phyloP scores from a whole-genome alignment of 2,888 invertebrate species.

The Metalampra italica region DNA sequence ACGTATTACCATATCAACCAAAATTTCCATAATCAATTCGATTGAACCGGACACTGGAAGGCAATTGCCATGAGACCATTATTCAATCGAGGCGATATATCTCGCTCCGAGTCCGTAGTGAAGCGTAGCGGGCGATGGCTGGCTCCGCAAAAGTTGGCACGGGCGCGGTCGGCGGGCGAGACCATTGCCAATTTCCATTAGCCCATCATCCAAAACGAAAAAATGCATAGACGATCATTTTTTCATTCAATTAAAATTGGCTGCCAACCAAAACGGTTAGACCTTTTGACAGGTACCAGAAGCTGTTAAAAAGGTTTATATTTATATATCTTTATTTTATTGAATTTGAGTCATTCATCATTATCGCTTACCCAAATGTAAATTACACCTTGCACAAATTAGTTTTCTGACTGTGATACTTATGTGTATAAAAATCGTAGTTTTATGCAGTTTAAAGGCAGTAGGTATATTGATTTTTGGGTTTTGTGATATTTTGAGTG shows the following conservation, averaged over 20 bases:
- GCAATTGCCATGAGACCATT: conserved; percentile 70
- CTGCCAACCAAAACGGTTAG: conserved; percentile 59
- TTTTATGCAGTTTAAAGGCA: too few relatives aligned
- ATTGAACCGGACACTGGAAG: conserved; percentile 44
- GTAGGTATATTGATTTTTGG: too few relatives aligned
- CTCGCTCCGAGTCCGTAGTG: conserved; percentile 60
- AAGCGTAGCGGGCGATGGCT: conserved; percentile 74
- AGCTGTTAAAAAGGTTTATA: neutral
- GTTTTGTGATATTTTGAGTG: too few relatives aligned
- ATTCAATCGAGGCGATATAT: conserved; percentile 75
- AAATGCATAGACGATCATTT: conserved; percentile 76
- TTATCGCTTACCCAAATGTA: too few relatives aligned
- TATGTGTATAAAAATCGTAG: too few relatives aligned
- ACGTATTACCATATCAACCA: conserved; percentile 13
- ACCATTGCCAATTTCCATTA: conserved; percentile 79
- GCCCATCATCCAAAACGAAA: conserved; percentile 77
- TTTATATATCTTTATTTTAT: neutral
- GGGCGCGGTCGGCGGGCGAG: conserved; percentile 48
- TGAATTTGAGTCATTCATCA: too few relatives aligned
- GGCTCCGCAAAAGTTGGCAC: conserved; percentile 76
- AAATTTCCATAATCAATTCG: conserved; percentile 53
- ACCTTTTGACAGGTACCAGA: conserved; percentile 25
- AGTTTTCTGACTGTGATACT: too few relatives aligned
- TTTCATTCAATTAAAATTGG: conserved; percentile 79
- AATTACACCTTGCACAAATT: too few relatives aligned